Conservation (phyloP, 2,797 vertebrate genomes). For the Eutrigla gurnardus region DNA sequence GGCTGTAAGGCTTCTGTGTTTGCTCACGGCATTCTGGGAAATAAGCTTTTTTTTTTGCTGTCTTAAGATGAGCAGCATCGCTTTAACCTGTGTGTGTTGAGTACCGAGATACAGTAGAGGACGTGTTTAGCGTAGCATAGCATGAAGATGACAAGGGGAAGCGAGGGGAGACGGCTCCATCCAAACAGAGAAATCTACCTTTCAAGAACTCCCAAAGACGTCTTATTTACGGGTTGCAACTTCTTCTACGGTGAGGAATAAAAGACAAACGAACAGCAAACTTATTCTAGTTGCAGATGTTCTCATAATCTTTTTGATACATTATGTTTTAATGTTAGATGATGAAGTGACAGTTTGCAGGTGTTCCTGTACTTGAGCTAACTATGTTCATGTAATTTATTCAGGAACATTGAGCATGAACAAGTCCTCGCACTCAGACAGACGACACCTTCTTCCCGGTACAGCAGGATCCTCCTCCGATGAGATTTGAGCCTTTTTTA, state of each 20-base stretch:
- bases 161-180: neutral
- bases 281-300: neutral
- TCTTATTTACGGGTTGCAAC: constrained; percentile 5
- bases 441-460: constrained; percentile 12
- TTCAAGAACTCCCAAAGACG: neutral
- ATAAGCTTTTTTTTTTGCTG: neutral
- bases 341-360: neutral
- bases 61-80: constrained; percentile 45
- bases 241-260: neutral
- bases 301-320: neutral
- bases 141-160: neutral
- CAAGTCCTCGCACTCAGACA: constrained; percentile 6
- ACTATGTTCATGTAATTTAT: neutral
- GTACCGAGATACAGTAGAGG: constrained; percentile 14
- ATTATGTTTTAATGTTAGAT: neutral
- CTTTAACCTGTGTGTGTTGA: constrained; percentile 32
- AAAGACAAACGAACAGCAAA: neutral
- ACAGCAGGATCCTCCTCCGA: constrained; percentile 24
- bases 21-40: constrained; percentile 14
- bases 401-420: constrained; percentile 7
- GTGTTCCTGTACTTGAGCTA: neutral
- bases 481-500: constrained; percentile 16
- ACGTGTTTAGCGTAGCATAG: constrained; percentile 19
- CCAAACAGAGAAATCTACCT: neutral
- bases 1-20: neutral